Evolutionary conservation across 2,797 vertebrate genomes (phyloP).

Genomic region (Spinus olivaceus): DNA sequence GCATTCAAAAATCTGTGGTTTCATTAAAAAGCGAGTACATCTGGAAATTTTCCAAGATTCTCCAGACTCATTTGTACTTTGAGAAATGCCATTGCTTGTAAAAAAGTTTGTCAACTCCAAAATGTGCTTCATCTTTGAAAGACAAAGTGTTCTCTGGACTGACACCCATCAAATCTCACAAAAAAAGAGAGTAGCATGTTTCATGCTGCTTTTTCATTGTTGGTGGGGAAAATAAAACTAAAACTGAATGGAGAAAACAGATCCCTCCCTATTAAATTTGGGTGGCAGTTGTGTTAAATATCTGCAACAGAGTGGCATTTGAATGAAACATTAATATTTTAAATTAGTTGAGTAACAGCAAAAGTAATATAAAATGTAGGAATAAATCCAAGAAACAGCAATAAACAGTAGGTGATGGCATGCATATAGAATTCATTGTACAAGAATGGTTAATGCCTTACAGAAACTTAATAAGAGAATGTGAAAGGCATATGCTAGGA

Average conservation of each 20-base stretch:
- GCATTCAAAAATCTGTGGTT: not conserved
- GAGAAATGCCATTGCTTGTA: not conserved
- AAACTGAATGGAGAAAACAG: not conserved
- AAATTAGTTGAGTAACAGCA: not conserved
- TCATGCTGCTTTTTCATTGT: not conserved
- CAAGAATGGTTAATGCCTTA: not conserved
- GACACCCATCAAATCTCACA: not conserved
- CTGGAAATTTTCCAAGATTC: not conserved
- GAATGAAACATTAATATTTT: constrained; percentile 4
- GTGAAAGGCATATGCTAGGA: not conserved
- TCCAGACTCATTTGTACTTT: not conserved
- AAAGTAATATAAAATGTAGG: not conserved
- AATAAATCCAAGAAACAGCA: constrained; percentile 6
- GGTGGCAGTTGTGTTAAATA: not conserved
- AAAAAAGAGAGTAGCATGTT: not conserved
- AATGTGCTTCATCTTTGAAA: not conserved
- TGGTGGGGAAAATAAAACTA: not conserved
- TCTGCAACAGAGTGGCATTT: not conserved
- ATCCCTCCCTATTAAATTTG: not conserved
- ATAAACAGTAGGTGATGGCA: not conserved
- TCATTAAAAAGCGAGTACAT: not conserved
- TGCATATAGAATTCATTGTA: not conserved
- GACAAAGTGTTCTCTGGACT: not conserved
- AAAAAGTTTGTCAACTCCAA: not conserved
- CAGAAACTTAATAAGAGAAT: not conserved